Conservation (phyloP, 35 echinoderm and acorn worm species). For the Hemicentrotus pulcherrimus region DNA sequence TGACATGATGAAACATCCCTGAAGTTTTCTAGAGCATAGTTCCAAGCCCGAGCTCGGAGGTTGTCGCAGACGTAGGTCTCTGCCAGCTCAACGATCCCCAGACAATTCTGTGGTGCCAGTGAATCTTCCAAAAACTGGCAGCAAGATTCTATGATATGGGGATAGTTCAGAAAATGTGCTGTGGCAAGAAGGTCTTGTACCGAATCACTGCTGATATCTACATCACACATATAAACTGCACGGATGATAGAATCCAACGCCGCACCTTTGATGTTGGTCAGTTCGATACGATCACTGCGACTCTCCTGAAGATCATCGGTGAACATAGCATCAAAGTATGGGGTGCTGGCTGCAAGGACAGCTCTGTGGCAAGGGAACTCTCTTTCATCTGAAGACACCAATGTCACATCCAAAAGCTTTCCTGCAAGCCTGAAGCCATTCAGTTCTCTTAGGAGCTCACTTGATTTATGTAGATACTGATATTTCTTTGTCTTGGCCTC, state of each 20-base stretch:
- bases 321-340: constrained; percentile 80
- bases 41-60: constrained; percentile 47
- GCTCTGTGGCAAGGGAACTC: constrained; percentile 76
- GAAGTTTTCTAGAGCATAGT: constrained; percentile 62
- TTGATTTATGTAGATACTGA: constrained; percentile 42
- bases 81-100: constrained; percentile 65
- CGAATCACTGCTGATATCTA: constrained; percentile 53
- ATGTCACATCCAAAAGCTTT: constrained; percentile 66
- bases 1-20: constrained; percentile 33
- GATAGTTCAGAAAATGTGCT: constrained; percentile 71
- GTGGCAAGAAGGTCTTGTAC: constrained; percentile 61
- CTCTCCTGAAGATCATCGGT: constrained; percentile 59
- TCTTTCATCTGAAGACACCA: constrained; percentile 55
- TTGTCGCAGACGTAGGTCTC: constrained; percentile 23
- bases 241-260: constrained; percentile 52
- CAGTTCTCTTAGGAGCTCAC: constrained; percentile 34
- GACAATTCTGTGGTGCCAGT: constrained; percentile 62
- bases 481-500: not conserved
- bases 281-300: constrained; percentile 5
- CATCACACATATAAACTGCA: constrained; percentile 66
- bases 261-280: constrained; percentile 57
- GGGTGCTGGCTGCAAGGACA: constrained; percentile 86
- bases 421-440: constrained; percentile 30
- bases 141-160: constrained; percentile 59
- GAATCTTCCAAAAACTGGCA: constrained; percentile 57